Conservation (phyloP, 2,888 invertebrate genomes). For the Conus canariensis region DNA sequence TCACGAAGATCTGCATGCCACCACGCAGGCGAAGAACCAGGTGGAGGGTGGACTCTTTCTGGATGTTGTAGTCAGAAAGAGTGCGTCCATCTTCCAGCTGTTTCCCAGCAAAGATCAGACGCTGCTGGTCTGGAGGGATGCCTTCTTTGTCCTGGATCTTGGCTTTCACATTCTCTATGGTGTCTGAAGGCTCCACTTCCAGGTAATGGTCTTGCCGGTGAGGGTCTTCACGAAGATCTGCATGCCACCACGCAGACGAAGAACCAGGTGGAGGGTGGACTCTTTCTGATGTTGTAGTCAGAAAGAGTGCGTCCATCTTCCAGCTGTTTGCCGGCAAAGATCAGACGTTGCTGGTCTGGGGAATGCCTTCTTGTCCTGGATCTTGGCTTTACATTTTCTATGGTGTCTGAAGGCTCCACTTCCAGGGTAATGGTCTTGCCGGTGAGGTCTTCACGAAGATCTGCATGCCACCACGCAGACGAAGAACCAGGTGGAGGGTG, state of each 20-base stretch:
- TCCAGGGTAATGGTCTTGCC: conserved; percentile 48
- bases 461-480: conserved; percentile 95
- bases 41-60: conserved; percentile 96
- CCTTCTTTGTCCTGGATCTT: conserved; percentile 60
- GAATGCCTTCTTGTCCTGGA: conserved; percentile 60
- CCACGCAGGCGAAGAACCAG: conserved; percentile 88
- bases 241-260: conserved; percentile 76
- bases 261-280: conserved; percentile 90
- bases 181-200: conserved; percentile 48
- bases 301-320: conserved; percentile 95
- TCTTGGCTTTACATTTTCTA: conserved; percentile 80
- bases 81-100: conserved; percentile 91
- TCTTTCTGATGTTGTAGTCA: conserved; percentile 86
- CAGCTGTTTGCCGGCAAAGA: conserved; percentile 82
- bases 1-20: conserved; percentile 59
- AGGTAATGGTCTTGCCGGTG: conserved; percentile 67
- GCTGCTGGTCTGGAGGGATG: conserved; percentile 48
- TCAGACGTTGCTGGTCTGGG: conserved; percentile 48
- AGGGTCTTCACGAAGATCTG: conserved; percentile 85
- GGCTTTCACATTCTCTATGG: conserved; percentile 81
- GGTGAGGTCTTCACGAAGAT: conserved; percentile 83
- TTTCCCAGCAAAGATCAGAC: conserved; percentile 48
- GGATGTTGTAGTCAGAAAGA: conserved; percentile 94
- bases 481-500: conserved; percentile 87
- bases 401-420: conserved; percentile 48